phyloP scores from a whole-genome alignment of 1,140 invertebrate genomes.

The Magallana gigas region DNA sequence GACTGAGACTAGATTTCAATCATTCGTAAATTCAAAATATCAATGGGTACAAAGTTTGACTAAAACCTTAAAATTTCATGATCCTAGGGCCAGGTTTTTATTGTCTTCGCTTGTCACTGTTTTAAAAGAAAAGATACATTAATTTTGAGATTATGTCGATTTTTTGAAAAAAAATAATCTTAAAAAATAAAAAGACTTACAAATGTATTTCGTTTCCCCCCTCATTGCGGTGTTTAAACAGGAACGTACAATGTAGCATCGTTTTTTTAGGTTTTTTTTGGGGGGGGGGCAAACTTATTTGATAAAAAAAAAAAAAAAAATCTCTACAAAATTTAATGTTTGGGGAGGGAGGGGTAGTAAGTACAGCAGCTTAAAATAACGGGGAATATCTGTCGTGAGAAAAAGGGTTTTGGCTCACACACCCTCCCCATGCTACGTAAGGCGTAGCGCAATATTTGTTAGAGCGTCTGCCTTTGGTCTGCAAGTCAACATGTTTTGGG shows the following conservation, averaged over 20 bases:
- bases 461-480: too few species aligned
- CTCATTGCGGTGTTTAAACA: not conserved
- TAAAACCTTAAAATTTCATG: too few species aligned
- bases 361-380: not conserved
- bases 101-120: not conserved
- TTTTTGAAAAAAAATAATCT: too few species aligned
- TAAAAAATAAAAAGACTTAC: too few species aligned
- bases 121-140: not conserved
- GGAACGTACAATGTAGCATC: not conserved
- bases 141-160: too few species aligned
- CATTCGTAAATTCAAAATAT: too few species aligned
- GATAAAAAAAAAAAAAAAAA: not conserved
- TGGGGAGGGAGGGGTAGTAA: not conserved
- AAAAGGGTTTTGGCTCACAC: not conserved
- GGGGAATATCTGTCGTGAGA: not conserved
- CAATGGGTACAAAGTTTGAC: too few species aligned
- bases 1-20: too few species aligned
- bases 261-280: not conserved
- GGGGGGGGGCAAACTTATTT: not conserved
- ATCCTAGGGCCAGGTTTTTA: not conserved
- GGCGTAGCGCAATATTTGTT: not conserved
- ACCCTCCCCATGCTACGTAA: not conserved
- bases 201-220: too few species aligned
- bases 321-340: not conserved
- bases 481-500: too few species aligned